phyloP scores from a whole-genome alignment of 1,140 invertebrate species.

The Meteorus sp. region DNA sequence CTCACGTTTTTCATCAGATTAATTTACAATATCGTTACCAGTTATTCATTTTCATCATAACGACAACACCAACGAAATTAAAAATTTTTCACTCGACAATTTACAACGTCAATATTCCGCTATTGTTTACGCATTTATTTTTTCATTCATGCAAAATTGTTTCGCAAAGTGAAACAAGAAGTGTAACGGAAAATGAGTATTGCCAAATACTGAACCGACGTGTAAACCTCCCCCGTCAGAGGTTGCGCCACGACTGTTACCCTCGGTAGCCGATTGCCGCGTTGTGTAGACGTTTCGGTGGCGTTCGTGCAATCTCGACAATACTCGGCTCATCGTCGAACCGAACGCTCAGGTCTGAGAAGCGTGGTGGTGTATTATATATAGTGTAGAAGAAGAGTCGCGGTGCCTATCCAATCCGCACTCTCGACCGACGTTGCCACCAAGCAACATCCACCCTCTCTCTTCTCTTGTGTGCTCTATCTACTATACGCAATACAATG shows the following conservation, averaged over 20 bases:
- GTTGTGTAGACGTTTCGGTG: constrained; percentile 30
- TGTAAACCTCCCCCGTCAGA: constrained; percentile 42
- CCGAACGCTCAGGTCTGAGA: too few species aligned
- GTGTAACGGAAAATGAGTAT: background rate
- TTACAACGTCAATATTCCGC: too few species aligned
- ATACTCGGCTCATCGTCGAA: constrained; percentile 26
- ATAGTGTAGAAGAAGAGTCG: background rate
- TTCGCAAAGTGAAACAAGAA: too few species aligned
- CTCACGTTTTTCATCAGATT: too few species aligned
- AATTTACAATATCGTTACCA: too few species aligned
- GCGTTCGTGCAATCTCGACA: constrained; percentile 36
- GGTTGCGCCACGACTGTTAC: constrained; percentile 55
- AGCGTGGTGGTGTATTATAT: background rate
- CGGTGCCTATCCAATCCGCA: constrained; percentile 32
- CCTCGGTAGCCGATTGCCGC: constrained; percentile 47
- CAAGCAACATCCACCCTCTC: constrained; percentile 33
- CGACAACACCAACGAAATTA: too few species aligned
- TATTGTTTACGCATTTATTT: too few species aligned
- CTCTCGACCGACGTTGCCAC: constrained; percentile 21
- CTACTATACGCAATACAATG: background rate
- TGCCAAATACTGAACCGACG: background rate
- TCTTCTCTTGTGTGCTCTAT: too few species aligned
- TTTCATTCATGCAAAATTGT: too few species aligned
- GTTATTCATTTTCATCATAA: too few species aligned
- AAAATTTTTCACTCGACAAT: too few species aligned